Evolutionary conservation across 35 echinoderm and acorn worm species (phyloP).

Genomic region (Apostichopus japonicus): DNA sequence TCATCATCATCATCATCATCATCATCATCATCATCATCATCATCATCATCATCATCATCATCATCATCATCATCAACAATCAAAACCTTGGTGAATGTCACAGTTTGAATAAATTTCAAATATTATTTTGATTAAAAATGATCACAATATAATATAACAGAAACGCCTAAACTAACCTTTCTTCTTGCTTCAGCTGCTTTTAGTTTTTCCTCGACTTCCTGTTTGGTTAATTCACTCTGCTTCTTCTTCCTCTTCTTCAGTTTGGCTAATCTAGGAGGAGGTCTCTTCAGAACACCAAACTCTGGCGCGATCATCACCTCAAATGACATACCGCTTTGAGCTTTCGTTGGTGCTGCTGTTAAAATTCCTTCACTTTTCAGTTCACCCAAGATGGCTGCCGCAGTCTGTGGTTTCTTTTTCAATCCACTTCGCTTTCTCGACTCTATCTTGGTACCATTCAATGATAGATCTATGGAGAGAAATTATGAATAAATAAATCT

Average conservation of each 20-base stretch:
- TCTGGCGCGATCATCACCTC: constrained; percentile 89
- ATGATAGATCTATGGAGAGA: constrained; percentile 59
- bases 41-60: too few species aligned
- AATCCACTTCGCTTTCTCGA: constrained; percentile 73
- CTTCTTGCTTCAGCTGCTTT: constrained; percentile 91
- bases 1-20: too few species aligned
- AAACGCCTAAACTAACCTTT: constrained; percentile 63
- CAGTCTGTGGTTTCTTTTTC: constrained; percentile 54
- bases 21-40: too few species aligned
- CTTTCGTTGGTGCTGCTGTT: constrained; percentile 44
- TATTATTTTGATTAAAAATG: too few species aligned
- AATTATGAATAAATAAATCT: too few species aligned
- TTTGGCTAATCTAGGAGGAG: constrained; percentile 87
- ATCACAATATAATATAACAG: not conserved
- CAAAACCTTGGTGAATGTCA: too few species aligned
- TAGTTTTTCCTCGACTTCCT: constrained; percentile 90
- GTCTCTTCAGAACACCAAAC: constrained; percentile 73
- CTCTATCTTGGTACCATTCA: constrained; percentile 78
- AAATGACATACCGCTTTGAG: constrained; percentile 78
- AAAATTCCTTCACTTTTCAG: constrained; percentile 85
- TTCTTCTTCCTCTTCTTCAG: constrained; percentile 95
- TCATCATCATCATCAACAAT: too few species aligned
- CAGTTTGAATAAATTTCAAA: too few species aligned
- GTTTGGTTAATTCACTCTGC: constrained; percentile 75
- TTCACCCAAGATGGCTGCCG: constrained; percentile 74